Conservation (phyloP, 2,113 vertebrate species). For the Stegostoma tigrinum region DNA sequence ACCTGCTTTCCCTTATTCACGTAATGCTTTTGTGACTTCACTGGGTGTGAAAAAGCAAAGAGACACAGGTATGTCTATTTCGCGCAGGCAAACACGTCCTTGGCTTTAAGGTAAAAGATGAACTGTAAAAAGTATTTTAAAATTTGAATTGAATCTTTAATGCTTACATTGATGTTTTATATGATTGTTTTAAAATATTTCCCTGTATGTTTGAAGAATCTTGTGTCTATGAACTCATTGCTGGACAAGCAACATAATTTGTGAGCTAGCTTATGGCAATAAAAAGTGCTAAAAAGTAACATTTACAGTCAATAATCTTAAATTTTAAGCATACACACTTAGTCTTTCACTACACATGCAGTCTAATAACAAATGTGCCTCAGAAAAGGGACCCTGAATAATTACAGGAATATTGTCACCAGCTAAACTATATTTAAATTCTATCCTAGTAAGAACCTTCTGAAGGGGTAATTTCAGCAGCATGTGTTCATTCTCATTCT, state of each 20-base stretch:
- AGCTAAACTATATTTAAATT: not conserved
- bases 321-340: not conserved
- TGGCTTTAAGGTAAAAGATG: conserved; percentile 47
- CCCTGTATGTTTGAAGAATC: not conserved
- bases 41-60: conserved; percentile 31
- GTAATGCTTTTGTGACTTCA: conserved; percentile 29
- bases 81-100: conserved; percentile 42
- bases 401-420: not conserved
- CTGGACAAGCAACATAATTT: not conserved
- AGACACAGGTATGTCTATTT: conserved; percentile 24
- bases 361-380: not conserved
- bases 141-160: conserved; percentile 20
- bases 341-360: not conserved
- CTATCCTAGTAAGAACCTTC: not conserved
- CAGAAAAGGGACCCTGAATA: not conserved
- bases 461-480: not conserved
- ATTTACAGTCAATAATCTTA: not conserved
- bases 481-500: not conserved
- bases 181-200: not conserved
- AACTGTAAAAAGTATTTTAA: conserved; percentile 2
- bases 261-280: too few relatives aligned
- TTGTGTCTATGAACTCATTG: not conserved
- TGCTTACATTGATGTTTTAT: not conserved
- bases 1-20: conserved; percentile 28
- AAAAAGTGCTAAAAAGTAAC: not conserved